phyloP scores from a whole-genome alignment of 2,888 invertebrate genomes.

The Cylloceria caligata region DNA sequence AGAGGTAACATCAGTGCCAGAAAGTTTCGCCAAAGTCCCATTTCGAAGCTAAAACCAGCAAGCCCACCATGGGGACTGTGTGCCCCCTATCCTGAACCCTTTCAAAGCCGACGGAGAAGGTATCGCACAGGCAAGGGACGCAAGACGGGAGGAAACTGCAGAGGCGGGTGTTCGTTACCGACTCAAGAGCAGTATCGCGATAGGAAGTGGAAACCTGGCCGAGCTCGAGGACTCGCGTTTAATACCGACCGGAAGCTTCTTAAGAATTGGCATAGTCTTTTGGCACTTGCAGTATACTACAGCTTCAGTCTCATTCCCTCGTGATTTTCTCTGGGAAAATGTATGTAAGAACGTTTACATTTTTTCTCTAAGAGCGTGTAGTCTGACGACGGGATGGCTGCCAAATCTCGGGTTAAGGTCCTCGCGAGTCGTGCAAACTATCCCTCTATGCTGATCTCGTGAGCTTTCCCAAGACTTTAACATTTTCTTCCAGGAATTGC shows the following conservation, averaged over 20 bases:
- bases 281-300: conserved; percentile 46
- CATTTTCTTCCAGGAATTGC: conserved; percentile 15
- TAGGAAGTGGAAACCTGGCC: conserved; percentile 10
- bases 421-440: conserved; percentile 41
- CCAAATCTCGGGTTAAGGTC: conserved; percentile 73
- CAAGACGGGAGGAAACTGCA: not conserved
- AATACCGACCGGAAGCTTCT: conserved; percentile 77
- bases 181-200: conserved; percentile 15
- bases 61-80: conserved; percentile 32
- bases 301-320: conserved; percentile 16
- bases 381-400: conserved; percentile 67
- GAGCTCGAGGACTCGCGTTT: conserved; percentile 70
- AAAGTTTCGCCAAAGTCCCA: conserved; percentile 81
- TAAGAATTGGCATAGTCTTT: conserved; percentile 79
- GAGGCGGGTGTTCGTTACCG: conserved; percentile 4
- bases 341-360: conserved; percentile 25
- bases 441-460: not conserved
- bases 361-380: conserved; percentile 1
- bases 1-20: conserved; percentile 77
- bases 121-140: conserved; percentile 3
- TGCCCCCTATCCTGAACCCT: conserved; percentile 29
- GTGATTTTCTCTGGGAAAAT: conserved; percentile 34
- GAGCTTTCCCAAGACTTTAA: conserved; percentile 1
- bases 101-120: conserved; percentile 38
- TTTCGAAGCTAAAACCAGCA: conserved; percentile 76